These are phyloP conservation scores for Panulirus ornatus DNA, from an alignment of 1,140 invertebrate genomes.

Conservation along the genomic window DNA sequence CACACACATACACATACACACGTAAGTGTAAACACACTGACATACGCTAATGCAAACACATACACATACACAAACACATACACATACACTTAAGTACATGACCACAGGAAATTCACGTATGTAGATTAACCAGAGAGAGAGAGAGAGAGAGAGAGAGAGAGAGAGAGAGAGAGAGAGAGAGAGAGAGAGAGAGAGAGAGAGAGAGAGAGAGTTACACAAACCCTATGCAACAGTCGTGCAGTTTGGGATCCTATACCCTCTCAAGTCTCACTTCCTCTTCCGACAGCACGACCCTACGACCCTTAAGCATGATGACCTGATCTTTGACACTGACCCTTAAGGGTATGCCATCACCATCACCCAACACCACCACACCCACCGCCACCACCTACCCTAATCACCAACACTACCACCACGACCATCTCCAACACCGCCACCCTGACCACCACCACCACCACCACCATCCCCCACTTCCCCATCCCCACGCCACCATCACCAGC, in stretches of 20 bases:
- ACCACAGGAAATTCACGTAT: no score
- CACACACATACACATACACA: not conserved
- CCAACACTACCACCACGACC: not conserved
- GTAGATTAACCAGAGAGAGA: constrained; percentile 23
- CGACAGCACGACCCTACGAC: no score
- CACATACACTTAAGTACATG: not conserved
- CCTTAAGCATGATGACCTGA: no score
- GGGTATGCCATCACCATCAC: not conserved
- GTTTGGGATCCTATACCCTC: no score
- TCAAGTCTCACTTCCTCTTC: no score
- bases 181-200: not conserved
- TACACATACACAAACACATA: constrained; percentile 10
- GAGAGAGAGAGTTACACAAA: no score
- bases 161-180: constrained; percentile 10
- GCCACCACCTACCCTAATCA: not conserved
- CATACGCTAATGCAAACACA: no score
- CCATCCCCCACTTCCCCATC: constrained; percentile 9
- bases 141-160: constrained; percentile 5
- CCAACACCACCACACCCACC: constrained; percentile 8
- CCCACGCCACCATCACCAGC: not conserved
- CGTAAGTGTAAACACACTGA: not conserved
- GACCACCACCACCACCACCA: not conserved
- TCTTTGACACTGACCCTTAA: no score
- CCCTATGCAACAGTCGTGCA: no score
- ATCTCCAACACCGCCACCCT: not conserved